Base-by-base conservation (phyloP, 2,797 vertebrate species). In the Falco naumanni region DNA sequence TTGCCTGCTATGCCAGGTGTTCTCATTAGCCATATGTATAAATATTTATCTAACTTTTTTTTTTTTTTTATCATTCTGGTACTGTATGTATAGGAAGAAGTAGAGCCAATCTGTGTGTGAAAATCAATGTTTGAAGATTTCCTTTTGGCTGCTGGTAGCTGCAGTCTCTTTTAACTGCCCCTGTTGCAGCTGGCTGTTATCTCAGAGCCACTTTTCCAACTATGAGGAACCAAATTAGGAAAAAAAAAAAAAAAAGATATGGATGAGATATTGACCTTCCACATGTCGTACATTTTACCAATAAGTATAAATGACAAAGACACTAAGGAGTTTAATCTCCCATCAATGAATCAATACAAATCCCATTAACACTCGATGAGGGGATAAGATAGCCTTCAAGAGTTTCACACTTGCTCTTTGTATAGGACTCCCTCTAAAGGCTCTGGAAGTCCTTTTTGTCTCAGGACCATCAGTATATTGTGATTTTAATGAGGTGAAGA, bases 1-100 rank as follows among this genome's bases (percentile, higher is more conserved):
- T 98, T 96, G 96, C 95, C 96, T 97, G 97, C 56, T 96, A 92
- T 92, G 94, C 97, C 97, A 98, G 97, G 97, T 98, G 98, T 96
- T 97, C 96, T 95, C 96, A 93, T 94, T 96, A 97, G 93, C 94
- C 95, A 76, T 96, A 96, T 92, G 90, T 97, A 96, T 97, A 98
- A 98, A 98, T 98, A 98, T 98, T 98, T 98, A 95, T 95, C 82
- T 96, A 84, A 92, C 18, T 96, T 90, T 94, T n/a, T 37, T 37
- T 76, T 76, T 50, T 48, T 94, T 95, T 90, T 91, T 84, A 77
- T 95, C 95, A 70, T 94, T 96, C 93, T 97, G 93, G 92, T 98
- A 85, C 86, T 96, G 87, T 97, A 95, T 96, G 22, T 97, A 95
- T 95, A 95, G 95, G 83, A 84, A 95, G 80, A 97, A 94, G 48